Percentiles rank a stretch among this genome's conserved stretches.
Conservation (phyloP, 2,888 invertebrate genomes). For the Cosmia trapezina region DNA sequence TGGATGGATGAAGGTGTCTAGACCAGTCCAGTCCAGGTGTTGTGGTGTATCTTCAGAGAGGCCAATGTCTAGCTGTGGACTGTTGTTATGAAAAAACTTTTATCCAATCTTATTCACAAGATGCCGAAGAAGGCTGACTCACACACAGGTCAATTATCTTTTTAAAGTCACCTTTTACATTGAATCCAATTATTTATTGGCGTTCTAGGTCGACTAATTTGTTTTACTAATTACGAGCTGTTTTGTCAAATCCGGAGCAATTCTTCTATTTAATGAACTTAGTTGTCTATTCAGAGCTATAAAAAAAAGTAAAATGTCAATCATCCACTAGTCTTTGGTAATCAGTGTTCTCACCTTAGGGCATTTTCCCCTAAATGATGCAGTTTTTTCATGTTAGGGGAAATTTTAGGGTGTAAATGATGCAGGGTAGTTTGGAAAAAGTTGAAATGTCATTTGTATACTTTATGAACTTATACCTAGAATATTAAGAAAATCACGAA, state of each 20-base stretch:
- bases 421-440: background rate
- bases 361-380: background rate
- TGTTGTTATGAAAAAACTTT: background rate
- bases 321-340: background rate
- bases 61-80: too few relatives aligned
- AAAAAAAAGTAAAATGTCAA: conserved; percentile 17
- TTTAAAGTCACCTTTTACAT: background rate
- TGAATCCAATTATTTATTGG: too few relatives aligned
- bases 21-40: too few relatives aligned
- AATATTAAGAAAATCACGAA: background rate
- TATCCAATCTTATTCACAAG: background rate
- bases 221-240: background rate
- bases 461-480: background rate
- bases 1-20: background rate
- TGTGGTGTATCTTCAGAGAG: background rate
- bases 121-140: background rate
- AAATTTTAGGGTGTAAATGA: background rate
- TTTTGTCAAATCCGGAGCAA: background rate
- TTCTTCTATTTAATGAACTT: too few relatives aligned
- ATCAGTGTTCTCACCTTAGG: background rate
- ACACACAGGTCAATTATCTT: background rate
- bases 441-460: background rate
- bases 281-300: too few relatives aligned
- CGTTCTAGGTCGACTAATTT: too few relatives aligned
- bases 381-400: too few relatives aligned